phyloP scores from a whole-genome alignment of 2,888 invertebrate genomes.

The Morinoia aosen region DNA sequence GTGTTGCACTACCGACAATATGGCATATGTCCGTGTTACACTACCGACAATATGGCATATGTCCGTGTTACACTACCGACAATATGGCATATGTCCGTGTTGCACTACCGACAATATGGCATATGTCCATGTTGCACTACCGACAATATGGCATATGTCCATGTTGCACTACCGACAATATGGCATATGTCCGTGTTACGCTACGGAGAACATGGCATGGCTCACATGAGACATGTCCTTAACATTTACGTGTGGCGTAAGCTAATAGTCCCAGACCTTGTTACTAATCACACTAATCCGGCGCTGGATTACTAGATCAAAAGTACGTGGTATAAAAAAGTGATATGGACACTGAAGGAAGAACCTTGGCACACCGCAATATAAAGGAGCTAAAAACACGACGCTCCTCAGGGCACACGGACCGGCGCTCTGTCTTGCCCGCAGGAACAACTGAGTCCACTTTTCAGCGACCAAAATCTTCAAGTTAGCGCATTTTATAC shows the following conservation, averaged over 20 bases:
- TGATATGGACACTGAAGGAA: conserved; percentile 8
- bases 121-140: neutral
- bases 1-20: neutral
- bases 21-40: neutral
- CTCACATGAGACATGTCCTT: neutral
- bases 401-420: neutral
- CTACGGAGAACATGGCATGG: neutral
- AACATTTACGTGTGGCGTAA: neutral
- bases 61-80: neutral
- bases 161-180: neutral
- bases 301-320: neutral
- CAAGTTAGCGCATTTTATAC: too few relatives aligned
- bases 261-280: neutral
- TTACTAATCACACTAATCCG: neutral
- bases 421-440: neutral
- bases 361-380: neutral
- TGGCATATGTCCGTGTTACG: too few relatives aligned
- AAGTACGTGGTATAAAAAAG: neutral
- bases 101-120: neutral
- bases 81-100: neutral
- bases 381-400: neutral
- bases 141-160: too few relatives aligned
- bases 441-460: too few relatives aligned
- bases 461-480: too few relatives aligned
- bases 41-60: neutral